Base-by-base conservation (phyloP, 2,113 vertebrate genomes). In the Pomatostomus ruficeps region DNA sequence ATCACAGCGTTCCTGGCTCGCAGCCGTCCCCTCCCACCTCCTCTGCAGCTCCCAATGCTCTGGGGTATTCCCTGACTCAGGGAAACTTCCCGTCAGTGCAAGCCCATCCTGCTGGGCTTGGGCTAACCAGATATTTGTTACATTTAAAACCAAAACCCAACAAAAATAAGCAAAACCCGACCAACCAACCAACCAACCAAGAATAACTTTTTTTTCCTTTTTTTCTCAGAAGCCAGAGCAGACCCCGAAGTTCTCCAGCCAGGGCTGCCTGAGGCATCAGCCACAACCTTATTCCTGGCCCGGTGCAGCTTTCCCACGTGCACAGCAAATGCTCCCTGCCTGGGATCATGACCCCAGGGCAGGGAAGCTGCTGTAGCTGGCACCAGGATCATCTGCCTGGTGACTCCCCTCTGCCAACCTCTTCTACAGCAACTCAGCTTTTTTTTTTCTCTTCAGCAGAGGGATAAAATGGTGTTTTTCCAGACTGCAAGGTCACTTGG, bases 401-500 rank as follows among this genome's bases (percentile, higher is more conserved):
- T 48, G 63, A 71, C 6, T 6, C 35, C 31, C 33, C 58, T 76
- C 51, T 23, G 12, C 7, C 70, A 85, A 63, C 61, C 40, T 75
- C 68, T 58, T 57, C 14, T 45, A 63, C 19, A 80, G 63, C 38
- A 74, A 33, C 52, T 71, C 36, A 42, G 18, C 3, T 17, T 55
- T 61, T 88, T 88, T 35, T 67, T 20, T 31, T 12, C 21, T 35
- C 46, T 85, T 63, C 85, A 66, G 45, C 23, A 26, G 36, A 57
- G n/a, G 68, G 57, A 70, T 70, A 71, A 80, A 84, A 67, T 4
- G 9, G 35, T 52, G 19, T 81, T 93, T 95, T 95, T 94, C 94
- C 91, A 94, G 80, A 46, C n/a, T 82, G 74, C 94, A 65, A 45
- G 70, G 91, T 97, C 95, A 95, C 73, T 92, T 86, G 93, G 91